These are phyloP conservation scores for Myathropa florea DNA, from an alignment of 2,888 invertebrate species.

Conservation along the genomic window DNA sequence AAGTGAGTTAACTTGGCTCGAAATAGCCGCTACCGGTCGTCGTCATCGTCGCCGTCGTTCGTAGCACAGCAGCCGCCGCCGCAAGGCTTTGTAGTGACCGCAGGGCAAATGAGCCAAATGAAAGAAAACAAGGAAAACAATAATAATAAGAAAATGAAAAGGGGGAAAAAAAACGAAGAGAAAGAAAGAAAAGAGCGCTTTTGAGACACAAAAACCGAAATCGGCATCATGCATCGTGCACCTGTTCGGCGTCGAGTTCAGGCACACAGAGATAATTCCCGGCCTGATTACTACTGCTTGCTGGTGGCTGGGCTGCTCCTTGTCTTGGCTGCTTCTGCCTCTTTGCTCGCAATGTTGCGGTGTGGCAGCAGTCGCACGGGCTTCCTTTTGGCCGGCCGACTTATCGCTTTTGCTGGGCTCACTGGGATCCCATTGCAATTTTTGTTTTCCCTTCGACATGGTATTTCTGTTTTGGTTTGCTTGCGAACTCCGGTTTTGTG, in stretches of 20 bases:
- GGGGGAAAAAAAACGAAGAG: background rate
- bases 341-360: constrained; percentile 50
- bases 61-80: constrained; percentile 52
- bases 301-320: constrained; percentile 66
- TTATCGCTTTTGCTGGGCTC: background rate
- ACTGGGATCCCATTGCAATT: constrained; percentile 54
- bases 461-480: constrained; percentile 32
- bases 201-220: constrained; percentile 61
- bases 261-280: constrained; percentile 58
- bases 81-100: constrained; percentile 70
- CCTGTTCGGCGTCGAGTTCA: constrained; percentile 62
- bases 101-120: constrained; percentile 61
- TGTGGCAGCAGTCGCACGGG: constrained; percentile 12
- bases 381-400: constrained; percentile 41
- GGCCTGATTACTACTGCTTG: constrained; percentile 60
- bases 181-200: background rate
- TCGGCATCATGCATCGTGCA: constrained; percentile 67
- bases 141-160: constrained; percentile 51
- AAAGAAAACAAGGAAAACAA: constrained; percentile 35
- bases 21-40: constrained; percentile 66
- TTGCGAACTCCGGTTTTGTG: constrained; percentile 8
- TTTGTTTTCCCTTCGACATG: constrained; percentile 48
- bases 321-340: constrained; percentile 63
- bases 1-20: constrained; percentile 69
- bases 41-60: constrained; percentile 30